phyloP scores from a whole-genome alignment of 2,888 invertebrate species.

The Meliscaeva auricollis region DNA sequence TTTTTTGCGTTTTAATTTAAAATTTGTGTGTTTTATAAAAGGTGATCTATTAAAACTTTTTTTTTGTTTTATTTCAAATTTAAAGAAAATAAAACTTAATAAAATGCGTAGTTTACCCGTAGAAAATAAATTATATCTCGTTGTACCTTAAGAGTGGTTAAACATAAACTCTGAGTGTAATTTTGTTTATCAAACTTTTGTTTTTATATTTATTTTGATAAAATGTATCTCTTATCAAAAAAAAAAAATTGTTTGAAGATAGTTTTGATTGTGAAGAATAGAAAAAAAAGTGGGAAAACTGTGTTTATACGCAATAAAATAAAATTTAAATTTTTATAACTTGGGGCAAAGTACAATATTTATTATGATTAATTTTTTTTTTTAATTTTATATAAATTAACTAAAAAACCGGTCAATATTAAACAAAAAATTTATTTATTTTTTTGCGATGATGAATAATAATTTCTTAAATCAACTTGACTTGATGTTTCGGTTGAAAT shows the following conservation, averaged over 20 bases:
- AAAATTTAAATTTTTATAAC: too few species aligned
- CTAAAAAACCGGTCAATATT: constrained; percentile 5
- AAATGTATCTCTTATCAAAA: neutral
- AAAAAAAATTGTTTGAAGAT: neutral
- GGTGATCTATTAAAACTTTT: neutral
- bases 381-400: constrained; percentile 2
- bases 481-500: neutral
- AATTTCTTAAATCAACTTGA: constrained; percentile 8
- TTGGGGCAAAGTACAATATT: neutral
- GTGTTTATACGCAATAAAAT: too few species aligned
- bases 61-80: neutral
- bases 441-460: constrained; percentile 23
- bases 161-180: neutral
- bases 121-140: neutral
- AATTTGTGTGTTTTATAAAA: constrained; percentile 3
- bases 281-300: neutral
- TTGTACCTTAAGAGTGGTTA: too few species aligned
- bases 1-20: constrained; percentile 27
- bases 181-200: neutral
- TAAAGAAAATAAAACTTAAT: constrained; percentile 1
- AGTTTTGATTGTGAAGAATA: neutral
- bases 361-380: neutral
- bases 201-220: too few species aligned
- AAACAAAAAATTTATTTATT: neutral
- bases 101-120: constrained; percentile 2